Evolutionary conservation across 37 sponge, comb jelly and placozoan species (phyloP), one percentile per base, ranked within the genome.

Genomic region (Ianthella basta): DNA sequence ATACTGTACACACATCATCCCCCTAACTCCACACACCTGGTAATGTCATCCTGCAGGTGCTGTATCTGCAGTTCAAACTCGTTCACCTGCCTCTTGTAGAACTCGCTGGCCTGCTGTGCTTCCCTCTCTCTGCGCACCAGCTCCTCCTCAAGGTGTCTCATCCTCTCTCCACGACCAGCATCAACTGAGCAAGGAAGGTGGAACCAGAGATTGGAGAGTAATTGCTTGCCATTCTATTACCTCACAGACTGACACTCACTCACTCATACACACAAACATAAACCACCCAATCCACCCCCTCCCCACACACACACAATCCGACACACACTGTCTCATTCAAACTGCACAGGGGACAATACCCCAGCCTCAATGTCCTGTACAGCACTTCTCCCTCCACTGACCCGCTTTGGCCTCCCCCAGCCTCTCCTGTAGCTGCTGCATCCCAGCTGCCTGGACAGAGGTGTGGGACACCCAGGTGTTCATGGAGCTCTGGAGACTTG

Each of bases 381-480:
- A 25, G n/a, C 23, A 53, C 27, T 2, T 40, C 55, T 18, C 27
- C 53, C n/a, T 15, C 16, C 55, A 34, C 39, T 82, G n/a, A 36
- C 59, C 73, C 12, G 59, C 73, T 68, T 55, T 41, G 32, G 70
- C 57, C 36, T 72, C 34, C 4, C 30, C 35, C 34, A 55, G 70
- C 36, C 72, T 73, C 15, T 38, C 50, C 59, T 84, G 55, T 10
- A 84, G 84, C 57, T 72, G 54, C 69, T 72, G 56, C 23, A 72
- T 33, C 24, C 56, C 37, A 36, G 40, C 41, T 14, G 25, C 37
- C 38, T 73, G 84, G 23, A 56, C 40, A 15, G 73, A 33, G 33
- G 57, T 72, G 56, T 84, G 73, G 24, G 20, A 72, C 24, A 38
- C 84, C 72, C 72, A 72, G 56, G 84, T 36, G 25, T 70, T 73